Evolutionary conservation across 2,113 vertebrate genomes (phyloP).

Genomic region (Zosterops japonicus): DNA sequence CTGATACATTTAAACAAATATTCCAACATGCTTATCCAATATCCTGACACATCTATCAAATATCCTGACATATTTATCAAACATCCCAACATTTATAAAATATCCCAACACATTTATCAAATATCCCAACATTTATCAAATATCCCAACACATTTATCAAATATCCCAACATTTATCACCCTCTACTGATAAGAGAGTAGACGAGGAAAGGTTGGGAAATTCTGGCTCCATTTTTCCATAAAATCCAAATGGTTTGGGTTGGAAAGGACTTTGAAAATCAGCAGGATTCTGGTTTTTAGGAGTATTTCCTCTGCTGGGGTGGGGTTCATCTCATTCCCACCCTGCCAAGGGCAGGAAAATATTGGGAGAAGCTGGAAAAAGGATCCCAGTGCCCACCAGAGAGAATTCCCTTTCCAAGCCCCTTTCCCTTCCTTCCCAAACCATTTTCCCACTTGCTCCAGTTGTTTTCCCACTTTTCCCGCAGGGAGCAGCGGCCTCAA

Average conservation of each 20-base stretch:
- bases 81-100: not conserved
- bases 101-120: not conserved
- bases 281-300: not conserved
- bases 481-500: not conserved
- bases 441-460: not conserved
- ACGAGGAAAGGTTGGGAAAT: not conserved
- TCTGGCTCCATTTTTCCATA: rapidly evolving
- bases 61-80: not conserved
- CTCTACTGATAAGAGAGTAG: not conserved
- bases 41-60: not conserved
- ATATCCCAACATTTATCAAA: not conserved
- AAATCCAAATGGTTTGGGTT: not conserved
- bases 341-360: not conserved
- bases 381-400: not conserved
- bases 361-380: not conserved
- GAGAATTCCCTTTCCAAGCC: not conserved
- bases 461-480: not conserved
- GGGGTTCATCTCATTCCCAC: not conserved
- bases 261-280: not conserved
- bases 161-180: not conserved
- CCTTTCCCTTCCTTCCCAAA: not conserved
- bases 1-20: not conserved
- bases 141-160: not conserved
- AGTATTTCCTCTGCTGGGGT: not conserved
- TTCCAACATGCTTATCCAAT: no score